These are phyloP conservation scores for Trilocha varians DNA, from an alignment of 2,888 invertebrate species.

Conservation along the genomic window DNA sequence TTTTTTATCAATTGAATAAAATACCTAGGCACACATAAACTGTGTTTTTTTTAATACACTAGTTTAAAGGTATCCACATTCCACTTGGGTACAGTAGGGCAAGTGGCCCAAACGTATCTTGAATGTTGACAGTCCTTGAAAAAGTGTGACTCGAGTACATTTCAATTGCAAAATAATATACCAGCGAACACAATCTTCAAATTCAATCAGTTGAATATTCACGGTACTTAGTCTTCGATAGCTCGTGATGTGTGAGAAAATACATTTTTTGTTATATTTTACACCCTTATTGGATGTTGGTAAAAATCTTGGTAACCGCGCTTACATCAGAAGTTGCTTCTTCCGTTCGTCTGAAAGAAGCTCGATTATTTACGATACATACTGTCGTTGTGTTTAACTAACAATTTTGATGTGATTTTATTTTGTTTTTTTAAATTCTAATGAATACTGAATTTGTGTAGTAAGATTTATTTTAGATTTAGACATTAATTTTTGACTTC, in stretches of 20 bases:
- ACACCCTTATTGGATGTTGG: constrained; percentile 5
- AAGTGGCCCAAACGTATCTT: too few relatives aligned
- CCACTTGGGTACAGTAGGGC: too few relatives aligned
- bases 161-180: background rate
- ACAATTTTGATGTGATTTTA: background rate
- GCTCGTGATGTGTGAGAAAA: constrained; percentile 1
- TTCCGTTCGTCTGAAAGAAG: constrained; percentile 18
- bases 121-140: background rate
- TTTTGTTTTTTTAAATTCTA: background rate
- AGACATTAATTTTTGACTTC: too few relatives aligned
- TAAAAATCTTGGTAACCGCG: constrained; percentile 13
- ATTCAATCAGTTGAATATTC: background rate
- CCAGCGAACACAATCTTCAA: background rate
- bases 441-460: too few relatives aligned
- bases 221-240: background rate
- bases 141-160: background rate
- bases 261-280: constrained; percentile 17
- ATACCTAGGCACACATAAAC: too few relatives aligned
- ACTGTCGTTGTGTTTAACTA: constrained; percentile 6
- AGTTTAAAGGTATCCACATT: too few relatives aligned
- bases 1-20: too few relatives aligned
- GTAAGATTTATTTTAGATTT: too few relatives aligned
- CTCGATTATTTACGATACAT: constrained; percentile 18
- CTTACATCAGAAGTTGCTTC: constrained; percentile 20
- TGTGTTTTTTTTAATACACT: too few relatives aligned